Percentiles rank a stretch among this genome's conserved stretches.
Evolutionary conservation across 35 echinoderm and acorn worm genomes (phyloP).

Genomic region (Patiria miniata): DNA sequence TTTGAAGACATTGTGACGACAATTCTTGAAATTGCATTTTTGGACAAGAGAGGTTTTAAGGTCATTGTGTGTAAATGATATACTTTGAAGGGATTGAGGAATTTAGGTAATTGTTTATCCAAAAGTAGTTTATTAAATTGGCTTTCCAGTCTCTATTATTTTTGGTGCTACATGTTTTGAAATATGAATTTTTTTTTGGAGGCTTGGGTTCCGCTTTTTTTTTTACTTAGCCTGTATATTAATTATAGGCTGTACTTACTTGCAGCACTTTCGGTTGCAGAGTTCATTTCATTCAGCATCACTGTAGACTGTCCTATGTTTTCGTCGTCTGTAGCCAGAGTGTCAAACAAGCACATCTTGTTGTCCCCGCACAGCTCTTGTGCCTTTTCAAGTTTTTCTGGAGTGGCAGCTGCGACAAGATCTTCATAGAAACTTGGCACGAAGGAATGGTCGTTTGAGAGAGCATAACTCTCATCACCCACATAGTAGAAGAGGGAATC

Average conservation of each 20-base stretch:
- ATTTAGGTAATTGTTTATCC: too few relatives aligned
- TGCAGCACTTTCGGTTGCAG: neutral
- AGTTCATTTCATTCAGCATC: constrained; percentile 15
- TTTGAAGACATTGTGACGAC: too few relatives aligned
- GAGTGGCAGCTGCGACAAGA: constrained; percentile 13
- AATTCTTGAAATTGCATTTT: too few relatives aligned
- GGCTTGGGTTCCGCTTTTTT: too few relatives aligned
- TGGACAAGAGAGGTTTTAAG: too few relatives aligned
- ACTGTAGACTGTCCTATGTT: constrained; percentile 53
- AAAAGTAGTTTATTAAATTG: too few relatives aligned
- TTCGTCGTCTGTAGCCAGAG: constrained; percentile 52
- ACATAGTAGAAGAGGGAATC: constrained; percentile 72
- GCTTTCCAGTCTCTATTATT: too few relatives aligned
- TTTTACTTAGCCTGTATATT: too few relatives aligned
- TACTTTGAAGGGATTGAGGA: too few relatives aligned
- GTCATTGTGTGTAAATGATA: too few relatives aligned
- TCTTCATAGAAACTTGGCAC: constrained; percentile 71
- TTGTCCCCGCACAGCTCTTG: constrained; percentile 32
- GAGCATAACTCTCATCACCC: constrained; percentile 17
- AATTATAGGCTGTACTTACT: constrained; percentile 8
- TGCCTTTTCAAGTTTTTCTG: neutral
- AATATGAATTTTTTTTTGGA: too few relatives aligned
- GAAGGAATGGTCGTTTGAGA: constrained; percentile 59
- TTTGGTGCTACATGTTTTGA: too few relatives aligned
- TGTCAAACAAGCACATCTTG: constrained; percentile 71